These are phyloP conservation scores for Syngnathus scovelli DNA, from an alignment of 2,113 vertebrate genomes.

Conservation along the genomic window DNA sequence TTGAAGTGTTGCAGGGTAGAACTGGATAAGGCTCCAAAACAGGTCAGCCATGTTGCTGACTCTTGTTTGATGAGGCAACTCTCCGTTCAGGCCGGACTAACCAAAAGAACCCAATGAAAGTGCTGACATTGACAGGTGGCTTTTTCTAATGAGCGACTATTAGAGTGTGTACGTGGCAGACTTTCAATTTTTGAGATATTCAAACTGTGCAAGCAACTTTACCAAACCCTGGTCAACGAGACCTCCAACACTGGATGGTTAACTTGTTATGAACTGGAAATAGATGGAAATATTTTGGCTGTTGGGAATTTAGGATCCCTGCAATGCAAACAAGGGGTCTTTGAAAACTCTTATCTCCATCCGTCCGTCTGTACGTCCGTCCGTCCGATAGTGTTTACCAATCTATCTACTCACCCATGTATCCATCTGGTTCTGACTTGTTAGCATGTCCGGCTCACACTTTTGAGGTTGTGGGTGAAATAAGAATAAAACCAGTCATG, in stretches of 20 bases:
- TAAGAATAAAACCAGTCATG: too few species aligned
- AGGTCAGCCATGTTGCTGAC: slow-evolving; percentile 39
- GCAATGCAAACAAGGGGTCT: too few species aligned
- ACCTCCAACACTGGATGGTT: slow-evolving; percentile 9
- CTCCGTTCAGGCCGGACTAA: slow-evolving; percentile 32
- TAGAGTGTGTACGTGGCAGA: slow-evolving; percentile 32
- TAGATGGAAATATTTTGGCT: too few species aligned
- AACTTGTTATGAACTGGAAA: not conserved
- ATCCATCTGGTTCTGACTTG: too few species aligned
- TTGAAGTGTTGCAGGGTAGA: slow-evolving; percentile 55
- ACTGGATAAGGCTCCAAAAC: slow-evolving; percentile 43
- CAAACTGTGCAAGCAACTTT: slow-evolving; percentile 20
- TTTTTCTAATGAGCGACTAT: slow-evolving; percentile 30
- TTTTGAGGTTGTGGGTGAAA: too few species aligned
- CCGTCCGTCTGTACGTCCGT: too few species aligned
- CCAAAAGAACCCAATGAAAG: slow-evolving; percentile 50
- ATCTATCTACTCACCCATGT: too few species aligned
- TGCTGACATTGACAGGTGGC: slow-evolving; percentile 45
- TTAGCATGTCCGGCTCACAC: too few species aligned
- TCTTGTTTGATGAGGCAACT: slow-evolving; percentile 62
- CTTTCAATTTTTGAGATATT: slow-evolving; percentile 33
- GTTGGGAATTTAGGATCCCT: too few species aligned
- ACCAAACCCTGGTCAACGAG: slow-evolving; percentile 3
- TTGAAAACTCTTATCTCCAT: too few species aligned
- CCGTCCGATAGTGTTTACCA: too few species aligned